These are phyloP conservation scores for Todus mexicanus DNA, from an alignment of 2,797 vertebrate genomes.

Conservation along the genomic window DNA sequence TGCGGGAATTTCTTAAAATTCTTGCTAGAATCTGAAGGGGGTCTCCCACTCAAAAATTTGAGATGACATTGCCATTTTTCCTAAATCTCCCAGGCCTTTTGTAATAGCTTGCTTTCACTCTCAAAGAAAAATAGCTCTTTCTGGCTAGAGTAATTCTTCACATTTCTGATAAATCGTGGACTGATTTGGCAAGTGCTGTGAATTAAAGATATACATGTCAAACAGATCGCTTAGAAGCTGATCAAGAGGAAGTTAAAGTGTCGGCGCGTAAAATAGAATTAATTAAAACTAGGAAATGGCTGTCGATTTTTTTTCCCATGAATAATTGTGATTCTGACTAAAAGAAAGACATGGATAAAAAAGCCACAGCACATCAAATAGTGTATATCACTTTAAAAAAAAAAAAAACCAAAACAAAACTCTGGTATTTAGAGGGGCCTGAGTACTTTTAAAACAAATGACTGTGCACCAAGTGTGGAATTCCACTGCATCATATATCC, in stretches of 20 bases:
- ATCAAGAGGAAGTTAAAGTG: slow-evolving; percentile 58
- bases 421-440: not conserved
- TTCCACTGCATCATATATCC: not conserved
- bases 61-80: slow-evolving; percentile 22
- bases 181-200: slow-evolving; percentile 34
- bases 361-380: not conserved
- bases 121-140: slow-evolving; percentile 39
- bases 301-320: not conserved
- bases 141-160: slow-evolving; percentile 25
- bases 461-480: not conserved
- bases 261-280: slow-evolving; percentile 50
- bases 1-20: not conserved
- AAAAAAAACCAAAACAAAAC: not conserved
- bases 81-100: not conserved
- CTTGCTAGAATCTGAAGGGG: not conserved
- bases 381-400: not conserved
- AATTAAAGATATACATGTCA: slow-evolving; percentile 54
- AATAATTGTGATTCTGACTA: not conserved
- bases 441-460: not conserved
- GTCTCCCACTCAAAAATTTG: not conserved
- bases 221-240: slow-evolving; percentile 56
- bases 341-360: not conserved
- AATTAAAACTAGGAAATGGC: slow-evolving; percentile 51
- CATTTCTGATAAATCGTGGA: slow-evolving; percentile 49
- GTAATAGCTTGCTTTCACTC: not conserved